phyloP scores from a whole-genome alignment of 2,113 vertebrate genomes.

The Melanocharis versteri region DNA sequence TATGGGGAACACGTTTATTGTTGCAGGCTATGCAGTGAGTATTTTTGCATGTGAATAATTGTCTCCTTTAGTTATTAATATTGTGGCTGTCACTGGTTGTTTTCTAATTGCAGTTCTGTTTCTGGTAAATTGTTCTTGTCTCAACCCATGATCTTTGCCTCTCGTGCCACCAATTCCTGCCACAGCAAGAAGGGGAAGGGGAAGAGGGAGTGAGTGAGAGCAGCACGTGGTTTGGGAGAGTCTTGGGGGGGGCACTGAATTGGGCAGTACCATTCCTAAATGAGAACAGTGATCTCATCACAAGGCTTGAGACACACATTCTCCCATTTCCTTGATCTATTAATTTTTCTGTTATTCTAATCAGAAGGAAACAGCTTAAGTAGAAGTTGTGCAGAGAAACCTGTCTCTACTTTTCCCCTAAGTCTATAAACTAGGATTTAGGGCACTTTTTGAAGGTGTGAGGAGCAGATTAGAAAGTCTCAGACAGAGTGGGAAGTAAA shows the following conservation, averaged over 20 bases:
- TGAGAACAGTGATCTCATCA: background rate
- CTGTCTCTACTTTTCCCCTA: background rate
- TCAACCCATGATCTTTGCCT: background rate
- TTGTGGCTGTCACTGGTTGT: background rate
- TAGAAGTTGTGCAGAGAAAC: background rate
- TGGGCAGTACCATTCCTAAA: background rate
- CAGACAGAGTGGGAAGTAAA: background rate
- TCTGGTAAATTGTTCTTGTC: background rate
- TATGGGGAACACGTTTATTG: accelerated
- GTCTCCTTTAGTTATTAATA: background rate
- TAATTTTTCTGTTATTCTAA: background rate
- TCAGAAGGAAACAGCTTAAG: background rate
- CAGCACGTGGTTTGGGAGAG: background rate
- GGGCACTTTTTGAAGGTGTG: background rate
- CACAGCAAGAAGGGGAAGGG: background rate
- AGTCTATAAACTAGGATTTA: background rate
- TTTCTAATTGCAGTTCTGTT: background rate
- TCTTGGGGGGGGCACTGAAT: background rate
- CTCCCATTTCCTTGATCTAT: background rate
- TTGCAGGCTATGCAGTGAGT: accelerated
- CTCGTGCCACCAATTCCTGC: background rate
- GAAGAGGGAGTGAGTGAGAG: background rate
- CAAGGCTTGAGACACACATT: background rate
- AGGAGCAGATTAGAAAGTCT: background rate
- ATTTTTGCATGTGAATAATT: background rate